Conservation (phyloP, 2,888 invertebrate genomes). For the Mantis religiosa region DNA sequence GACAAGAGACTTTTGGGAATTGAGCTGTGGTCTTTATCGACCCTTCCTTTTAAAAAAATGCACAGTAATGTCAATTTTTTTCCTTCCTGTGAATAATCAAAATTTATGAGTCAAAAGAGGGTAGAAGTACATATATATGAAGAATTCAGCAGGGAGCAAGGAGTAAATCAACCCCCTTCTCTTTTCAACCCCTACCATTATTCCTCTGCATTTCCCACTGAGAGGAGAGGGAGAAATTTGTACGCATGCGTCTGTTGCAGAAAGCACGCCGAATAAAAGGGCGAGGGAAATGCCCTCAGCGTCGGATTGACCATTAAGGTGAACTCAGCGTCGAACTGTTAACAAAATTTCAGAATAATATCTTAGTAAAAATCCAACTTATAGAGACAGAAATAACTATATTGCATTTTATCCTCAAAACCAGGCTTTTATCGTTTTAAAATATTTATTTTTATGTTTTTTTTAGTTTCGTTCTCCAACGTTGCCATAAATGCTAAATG, state of each 20-base stretch:
- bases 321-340: not conserved
- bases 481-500: too few relatives aligned
- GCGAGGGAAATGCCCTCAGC: not conserved
- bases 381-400: too few relatives aligned
- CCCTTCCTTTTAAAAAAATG: not conserved
- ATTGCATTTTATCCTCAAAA: too few relatives aligned
- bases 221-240: not conserved
- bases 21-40: not conserved
- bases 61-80: constrained; percentile 27
- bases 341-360: too few relatives aligned
- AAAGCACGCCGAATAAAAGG: not conserved
- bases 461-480: too few relatives aligned
- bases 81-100: constrained; percentile 31
- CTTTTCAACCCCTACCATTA: not conserved
- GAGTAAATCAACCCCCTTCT: constrained; percentile 27
- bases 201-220: constrained; percentile 16
- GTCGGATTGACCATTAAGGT: not conserved
- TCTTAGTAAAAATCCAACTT: too few relatives aligned
- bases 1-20: not conserved
- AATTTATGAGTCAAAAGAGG: constrained; percentile 29
- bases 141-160: constrained; percentile 26
- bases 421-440: too few relatives aligned
- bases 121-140: constrained; percentile 24
- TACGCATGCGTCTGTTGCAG: not conserved
- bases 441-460: too few relatives aligned